Percentiles rank a stretch among this genome's conserved stretches.
phyloP scores from a whole-genome alignment of 2,888 invertebrate genomes.

The Panopea generosa region DNA sequence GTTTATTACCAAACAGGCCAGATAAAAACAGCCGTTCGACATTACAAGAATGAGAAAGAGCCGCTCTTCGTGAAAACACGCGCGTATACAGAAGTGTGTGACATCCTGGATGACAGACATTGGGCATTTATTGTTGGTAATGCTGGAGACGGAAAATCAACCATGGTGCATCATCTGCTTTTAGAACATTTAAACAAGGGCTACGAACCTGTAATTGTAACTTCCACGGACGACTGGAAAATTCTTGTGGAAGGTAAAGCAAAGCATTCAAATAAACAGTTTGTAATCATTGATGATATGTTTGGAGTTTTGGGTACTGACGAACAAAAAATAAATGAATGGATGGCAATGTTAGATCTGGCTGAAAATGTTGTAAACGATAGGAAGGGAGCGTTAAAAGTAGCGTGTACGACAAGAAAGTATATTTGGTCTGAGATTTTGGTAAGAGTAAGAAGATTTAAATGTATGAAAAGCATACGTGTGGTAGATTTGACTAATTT shows the following conservation, averaged over 20 bases:
- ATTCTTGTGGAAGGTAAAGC: conserved; percentile 5
- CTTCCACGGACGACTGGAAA: conserved; percentile 35
- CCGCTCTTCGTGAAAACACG: conserved; percentile 29
- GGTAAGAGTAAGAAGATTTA: conserved; percentile 11
- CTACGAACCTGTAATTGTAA: conserved; percentile 15
- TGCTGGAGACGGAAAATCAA: conserved; percentile 34
- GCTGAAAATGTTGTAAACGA: conserved; percentile 6
- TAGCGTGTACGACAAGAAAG: conserved; percentile 24
- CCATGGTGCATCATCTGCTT: conserved; percentile 15
- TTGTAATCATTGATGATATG: conserved; percentile 39
- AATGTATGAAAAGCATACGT: not conserved
- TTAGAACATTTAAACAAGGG: conserved; percentile 7
- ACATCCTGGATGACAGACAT: conserved; percentile 23
- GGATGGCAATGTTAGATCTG: conserved; percentile 19
- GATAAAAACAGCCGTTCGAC: conserved; percentile 4
- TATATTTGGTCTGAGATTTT: conserved; percentile 11
- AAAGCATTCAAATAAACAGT: conserved; percentile 10
- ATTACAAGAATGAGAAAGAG: conserved; percentile 7
- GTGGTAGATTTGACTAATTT: conserved; percentile 31
- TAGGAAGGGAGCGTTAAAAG: conserved; percentile 17
- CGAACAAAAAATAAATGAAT: conserved; percentile 22
- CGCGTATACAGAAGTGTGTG: conserved; percentile 15
- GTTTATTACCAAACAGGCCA: too few species aligned
- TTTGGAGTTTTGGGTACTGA: conserved; percentile 29
- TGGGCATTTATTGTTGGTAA: conserved; percentile 26